Base-by-base conservation (phyloP, 2,797 vertebrate genomes). In the Champsocephalus gunnari region DNA sequence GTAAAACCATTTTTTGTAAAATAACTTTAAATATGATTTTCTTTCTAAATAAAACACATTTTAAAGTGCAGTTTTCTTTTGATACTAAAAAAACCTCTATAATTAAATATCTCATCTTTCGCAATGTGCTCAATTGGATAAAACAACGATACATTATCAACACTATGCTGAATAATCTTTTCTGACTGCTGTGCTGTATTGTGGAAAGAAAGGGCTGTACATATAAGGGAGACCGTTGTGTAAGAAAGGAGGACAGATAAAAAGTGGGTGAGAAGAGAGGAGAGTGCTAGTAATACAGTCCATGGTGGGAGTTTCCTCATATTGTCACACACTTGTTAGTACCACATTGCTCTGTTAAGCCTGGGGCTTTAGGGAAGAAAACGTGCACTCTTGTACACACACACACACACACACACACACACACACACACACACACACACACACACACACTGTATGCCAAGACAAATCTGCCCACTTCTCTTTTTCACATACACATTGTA, bases 281-380 rank as follows among this genome's bases (percentile, higher is more conserved):
- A 50, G 61, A 43, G 17, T 32, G 24, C 24, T 17, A 49, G 55
- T 71, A 51, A 34, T 11, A n/a, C 5, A 28, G 59, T 63, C 1
- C 12, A 13, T 32, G 70, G 50, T 75, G 70, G 73, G 82, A 77
- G 76, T 56, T 28, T 66, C 28, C 28, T 75, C 64, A 78, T 71
- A 63, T 66, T 80, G 73, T 83, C 83, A 83, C 70, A 85, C 80
- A 75, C 83, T 77, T 83, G 83, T 87, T 83, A 82, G 56, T 61
- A 83, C 62, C 83, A 78, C 81, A 66, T 73, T 51, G 75, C 71
- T 69, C 58, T 77, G 85, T 67, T 85, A 79, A 83, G 56, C 58
- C 70, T 13, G 43, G 21, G 60, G 66, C 38, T 73, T 72, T 70
- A 71, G 77, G 72, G 73, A 77, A 74, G 78, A 73, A 12, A 55